Percentiles rank a stretch among this genome's conserved stretches.
Evolutionary conservation across 2,113 vertebrate genomes (phyloP).

Genomic region (Dermatemys mawii): DNA sequence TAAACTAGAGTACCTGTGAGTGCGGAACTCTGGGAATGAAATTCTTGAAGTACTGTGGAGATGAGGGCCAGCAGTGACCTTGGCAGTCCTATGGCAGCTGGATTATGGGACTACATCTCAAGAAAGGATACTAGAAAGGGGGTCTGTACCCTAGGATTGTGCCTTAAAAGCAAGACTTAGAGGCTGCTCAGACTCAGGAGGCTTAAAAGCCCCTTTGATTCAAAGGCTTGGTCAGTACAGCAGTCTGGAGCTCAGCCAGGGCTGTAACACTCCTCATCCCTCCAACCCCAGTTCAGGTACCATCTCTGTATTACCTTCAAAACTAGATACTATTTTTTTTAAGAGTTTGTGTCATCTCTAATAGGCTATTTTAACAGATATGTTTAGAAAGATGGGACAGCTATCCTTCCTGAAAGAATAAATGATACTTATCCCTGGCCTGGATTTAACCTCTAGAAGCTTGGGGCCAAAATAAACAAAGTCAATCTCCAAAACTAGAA

Average conservation of each 20-base stretch:
- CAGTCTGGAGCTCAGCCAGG: not conserved
- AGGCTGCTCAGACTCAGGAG: not conserved
- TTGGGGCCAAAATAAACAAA: not conserved
- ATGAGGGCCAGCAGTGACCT: not conserved
- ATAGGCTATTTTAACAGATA: not conserved
- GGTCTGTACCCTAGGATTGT: not conserved
- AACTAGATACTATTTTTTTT: not conserved
- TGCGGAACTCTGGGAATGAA: not conserved
- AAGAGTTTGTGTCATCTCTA: not conserved
- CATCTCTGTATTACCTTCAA: not conserved
- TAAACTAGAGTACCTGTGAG: not conserved
- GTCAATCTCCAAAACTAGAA: not conserved
- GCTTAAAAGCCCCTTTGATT: not conserved
- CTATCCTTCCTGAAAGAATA: not conserved
- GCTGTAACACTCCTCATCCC: not conserved
- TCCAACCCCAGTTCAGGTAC: accelerated
- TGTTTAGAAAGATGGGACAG: not conserved
- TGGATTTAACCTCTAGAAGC: not conserved
- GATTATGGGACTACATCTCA: not conserved
- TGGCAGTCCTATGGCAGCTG: not conserved
- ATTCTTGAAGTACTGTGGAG: not conserved
- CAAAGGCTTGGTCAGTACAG: not conserved
- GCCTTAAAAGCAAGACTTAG: accelerated
- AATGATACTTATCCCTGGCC: not conserved
- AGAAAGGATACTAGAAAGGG: not conserved